Percentiles rank a stretch among this genome's conserved stretches.
phyloP scores from a whole-genome alignment of 2,113 vertebrate species.

The Acrocephalus kingi region DNA sequence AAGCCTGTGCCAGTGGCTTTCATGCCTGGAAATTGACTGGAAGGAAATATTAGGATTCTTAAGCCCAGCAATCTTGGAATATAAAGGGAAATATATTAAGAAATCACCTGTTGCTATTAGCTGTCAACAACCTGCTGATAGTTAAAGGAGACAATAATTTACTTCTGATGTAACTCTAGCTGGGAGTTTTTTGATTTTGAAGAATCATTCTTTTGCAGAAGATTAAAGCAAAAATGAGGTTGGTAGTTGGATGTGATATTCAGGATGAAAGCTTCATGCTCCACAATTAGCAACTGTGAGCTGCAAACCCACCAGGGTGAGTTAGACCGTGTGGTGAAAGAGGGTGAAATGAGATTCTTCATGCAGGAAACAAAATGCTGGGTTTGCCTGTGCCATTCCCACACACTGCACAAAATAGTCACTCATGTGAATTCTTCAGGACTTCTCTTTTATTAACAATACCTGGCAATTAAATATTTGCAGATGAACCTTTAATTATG shows the following conservation, averaged over 20 bases:
- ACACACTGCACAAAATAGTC: background rate
- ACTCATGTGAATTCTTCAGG: background rate
- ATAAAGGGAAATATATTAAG: background rate
- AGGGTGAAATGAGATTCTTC: background rate
- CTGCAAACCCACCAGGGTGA: background rate
- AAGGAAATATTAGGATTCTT: background rate
- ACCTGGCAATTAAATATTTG: background rate
- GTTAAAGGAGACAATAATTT: background rate
- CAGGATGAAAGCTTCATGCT: background rate
- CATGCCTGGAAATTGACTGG: background rate
- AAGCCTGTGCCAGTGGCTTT: background rate
- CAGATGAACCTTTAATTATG: background rate
- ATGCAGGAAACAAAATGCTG: background rate
- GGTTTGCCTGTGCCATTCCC: background rate
- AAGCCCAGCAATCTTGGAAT: background rate
- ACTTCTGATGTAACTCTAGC: background rate
- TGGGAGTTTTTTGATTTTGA: background rate
- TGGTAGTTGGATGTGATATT: background rate
- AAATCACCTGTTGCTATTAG: background rate
- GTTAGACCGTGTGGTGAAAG: background rate
- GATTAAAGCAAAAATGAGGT: conserved; percentile 8
- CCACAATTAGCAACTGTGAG: background rate
- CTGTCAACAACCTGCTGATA: background rate
- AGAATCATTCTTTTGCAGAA: background rate
- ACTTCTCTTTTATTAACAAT: background rate